Conservation (phyloP, 1,140 invertebrate species). For the Diorhabda elongata region DNA sequence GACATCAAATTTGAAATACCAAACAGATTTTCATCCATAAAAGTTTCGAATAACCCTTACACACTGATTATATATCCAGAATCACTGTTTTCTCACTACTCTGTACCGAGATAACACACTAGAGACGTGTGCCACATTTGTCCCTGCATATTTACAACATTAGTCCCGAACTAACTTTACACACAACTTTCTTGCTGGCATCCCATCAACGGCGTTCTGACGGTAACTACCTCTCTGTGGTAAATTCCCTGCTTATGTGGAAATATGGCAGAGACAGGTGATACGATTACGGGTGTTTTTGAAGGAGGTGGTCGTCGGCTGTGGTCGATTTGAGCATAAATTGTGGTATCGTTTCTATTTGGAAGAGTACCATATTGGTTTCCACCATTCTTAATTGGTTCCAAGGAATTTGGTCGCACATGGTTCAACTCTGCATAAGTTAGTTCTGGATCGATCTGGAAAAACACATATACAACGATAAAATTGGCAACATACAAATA, state of each 20-base stretch:
- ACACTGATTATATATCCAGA: neutral
- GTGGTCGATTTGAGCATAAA: slow-evolving; percentile 69
- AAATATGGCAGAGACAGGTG: slow-evolving; percentile 41
- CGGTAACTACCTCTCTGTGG: slow-evolving; percentile 73
- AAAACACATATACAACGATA: neutral
- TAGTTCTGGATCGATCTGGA: slow-evolving; percentile 56
- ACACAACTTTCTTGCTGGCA: slow-evolving; percentile 83
- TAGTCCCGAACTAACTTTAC: slow-evolving; percentile 50
- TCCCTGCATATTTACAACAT: neutral
- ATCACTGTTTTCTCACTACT: neutral
- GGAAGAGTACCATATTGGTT: slow-evolving; percentile 36
- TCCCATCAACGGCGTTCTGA: slow-evolving; percentile 72
- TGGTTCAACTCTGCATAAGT: slow-evolving; percentile 68
- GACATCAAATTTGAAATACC: too few relatives aligned
- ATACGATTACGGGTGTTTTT: slow-evolving; percentile 43
- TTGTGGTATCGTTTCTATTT: slow-evolving; percentile 55
- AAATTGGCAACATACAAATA: too few relatives aligned
- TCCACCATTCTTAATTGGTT: slow-evolving; percentile 50
- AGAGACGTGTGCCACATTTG: neutral
- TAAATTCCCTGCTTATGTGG: slow-evolving; percentile 41
- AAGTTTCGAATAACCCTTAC: too few relatives aligned
- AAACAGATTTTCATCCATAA: too few relatives aligned
- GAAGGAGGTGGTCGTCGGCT: slow-evolving; percentile 44
- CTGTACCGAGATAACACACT: neutral
- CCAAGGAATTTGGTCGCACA: slow-evolving; percentile 52